Conservation (phyloP, 2,113 vertebrate species). For the Cricetomys ansorgei region DNA sequence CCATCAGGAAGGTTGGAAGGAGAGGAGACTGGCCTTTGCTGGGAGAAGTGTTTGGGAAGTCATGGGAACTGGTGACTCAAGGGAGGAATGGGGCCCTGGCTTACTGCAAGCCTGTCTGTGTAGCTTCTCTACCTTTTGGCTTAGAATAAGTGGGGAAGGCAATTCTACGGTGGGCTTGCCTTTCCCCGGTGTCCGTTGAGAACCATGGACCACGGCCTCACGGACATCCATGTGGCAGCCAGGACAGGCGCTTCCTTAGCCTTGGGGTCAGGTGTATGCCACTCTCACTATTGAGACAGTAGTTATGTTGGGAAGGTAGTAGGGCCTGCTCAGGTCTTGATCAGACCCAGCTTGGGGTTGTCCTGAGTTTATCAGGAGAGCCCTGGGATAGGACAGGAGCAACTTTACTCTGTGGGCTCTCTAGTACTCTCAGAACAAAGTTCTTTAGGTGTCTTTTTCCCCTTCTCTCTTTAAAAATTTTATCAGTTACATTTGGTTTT, state of each 20-base stretch:
- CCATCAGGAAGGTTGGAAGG: not conserved
- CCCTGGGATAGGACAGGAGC: too few relatives aligned
- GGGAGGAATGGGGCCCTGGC: not conserved
- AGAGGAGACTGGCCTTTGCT: not conserved
- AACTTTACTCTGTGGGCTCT: accelerated
- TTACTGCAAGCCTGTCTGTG: not conserved
- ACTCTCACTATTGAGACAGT: accelerated
- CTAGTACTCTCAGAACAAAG: not conserved
- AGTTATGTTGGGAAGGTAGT: too few relatives aligned
- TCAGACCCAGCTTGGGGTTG: not conserved
- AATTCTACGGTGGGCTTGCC: not conserved
- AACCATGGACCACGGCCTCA: not conserved
- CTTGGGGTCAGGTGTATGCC: accelerated
- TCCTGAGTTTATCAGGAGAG: not conserved
- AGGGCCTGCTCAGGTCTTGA: too few relatives aligned
- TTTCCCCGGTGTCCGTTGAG: not conserved
- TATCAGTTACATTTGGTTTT: not conserved
- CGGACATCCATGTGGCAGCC: not conserved
- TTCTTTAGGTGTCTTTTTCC: not conserved
- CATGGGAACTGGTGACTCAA: not conserved
- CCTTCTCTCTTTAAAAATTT: not conserved
- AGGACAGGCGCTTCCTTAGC: not conserved
- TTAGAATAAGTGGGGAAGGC: not conserved
- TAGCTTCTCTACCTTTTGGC: not conserved
- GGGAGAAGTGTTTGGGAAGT: not conserved